Evolutionary conservation across 2,797 vertebrate genomes (phyloP).

Genomic region (Sebastolobus alascanus): DNA sequence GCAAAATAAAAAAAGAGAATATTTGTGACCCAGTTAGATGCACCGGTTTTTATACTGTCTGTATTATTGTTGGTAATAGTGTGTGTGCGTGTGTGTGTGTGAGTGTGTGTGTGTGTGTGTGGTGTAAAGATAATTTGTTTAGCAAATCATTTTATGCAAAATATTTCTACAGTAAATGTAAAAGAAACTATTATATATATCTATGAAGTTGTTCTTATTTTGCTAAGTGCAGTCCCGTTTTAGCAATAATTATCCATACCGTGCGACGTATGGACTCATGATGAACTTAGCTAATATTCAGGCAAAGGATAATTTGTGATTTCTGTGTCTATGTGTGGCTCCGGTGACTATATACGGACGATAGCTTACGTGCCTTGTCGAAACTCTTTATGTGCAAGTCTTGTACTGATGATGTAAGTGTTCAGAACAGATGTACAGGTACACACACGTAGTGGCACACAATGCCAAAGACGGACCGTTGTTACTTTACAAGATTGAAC

Average conservation of each 20-base stretch:
- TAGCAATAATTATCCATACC: constrained; percentile 81
- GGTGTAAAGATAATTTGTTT: constrained; percentile 68
- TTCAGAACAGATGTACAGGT: constrained; percentile 45
- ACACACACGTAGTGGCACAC: constrained; percentile 38
- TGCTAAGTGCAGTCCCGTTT: constrained; percentile 76
- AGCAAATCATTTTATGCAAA: constrained; percentile 79
- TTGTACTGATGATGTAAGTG: constrained; percentile 56
- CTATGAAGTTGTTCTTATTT: constrained; percentile 70
- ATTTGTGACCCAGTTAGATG: constrained; percentile 50
- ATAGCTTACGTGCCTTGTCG: constrained; percentile 80
- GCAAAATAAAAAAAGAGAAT: constrained; percentile 38
- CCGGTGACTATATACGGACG: constrained; percentile 54
- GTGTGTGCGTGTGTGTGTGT: constrained; percentile 38
- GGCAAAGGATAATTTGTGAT: constrained; percentile 45
- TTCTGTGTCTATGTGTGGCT: constrained; percentile 68
- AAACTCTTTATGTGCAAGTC: constrained; percentile 69
- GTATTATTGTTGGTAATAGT: constrained; percentile 61
- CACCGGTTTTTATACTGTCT: constrained; percentile 78
- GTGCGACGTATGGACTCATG: constrained; percentile 58
- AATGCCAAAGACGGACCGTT: constrained; percentile 61
- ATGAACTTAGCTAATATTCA: constrained; percentile 48
- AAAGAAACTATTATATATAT: constrained; percentile 62
- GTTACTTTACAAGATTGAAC: neutral
- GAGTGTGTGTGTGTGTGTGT: constrained; percentile 47
- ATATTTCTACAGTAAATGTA: constrained; percentile 77